Base-by-base conservation (phyloP, 64 coral and sea anemone species). In the Actinia tenebrosa region DNA sequence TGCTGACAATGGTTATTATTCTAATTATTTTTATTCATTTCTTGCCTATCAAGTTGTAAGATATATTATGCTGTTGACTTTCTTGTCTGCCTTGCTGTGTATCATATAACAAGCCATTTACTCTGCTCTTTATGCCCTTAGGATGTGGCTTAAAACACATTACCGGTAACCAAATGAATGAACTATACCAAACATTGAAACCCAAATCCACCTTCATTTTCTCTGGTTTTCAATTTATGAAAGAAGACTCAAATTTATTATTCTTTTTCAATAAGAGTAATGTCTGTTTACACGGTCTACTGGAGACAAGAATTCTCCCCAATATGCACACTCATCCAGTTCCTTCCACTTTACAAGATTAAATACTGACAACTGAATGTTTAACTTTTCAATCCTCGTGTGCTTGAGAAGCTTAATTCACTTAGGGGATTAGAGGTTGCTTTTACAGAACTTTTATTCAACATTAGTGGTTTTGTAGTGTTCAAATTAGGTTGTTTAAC, bases 401-500 rank as follows among this genome's bases (percentile, higher is more conserved):
- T 75, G 69, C 69, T 75, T 75, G 69, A 75, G 69, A 75, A 75
- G 69, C 69, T 75, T 75, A 75, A 75, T 75, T 75, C 69, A 75
- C 69, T 30, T 75, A 26, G 69, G 11, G 69, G 69, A 75, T 75
- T 75, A 75, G 69, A 75, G 69, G 69, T 75, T 75, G 69, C 69
- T 75, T 75, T 75, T 75, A 75, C n/a, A 75, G 9, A 75, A 75
- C 69, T 75, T 75, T 75, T 75, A 75, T 75, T 75, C 69, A 75
- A 18, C 69, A 75, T 75, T 75, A 75, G 69, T 75, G 69, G 69
- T 75, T 75, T 75, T 75, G 69, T 75, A 75, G 69, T 30, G 69
- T 75, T 75, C 69, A 75, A 81, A 81, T 81, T 81, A 81, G 50
- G 44, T 81, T 81, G 79, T 81, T 81, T 81, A 81, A 81, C 79